Base-by-base conservation (phyloP, 2,888 invertebrate species). In the Dexiosoma caninum region DNA sequence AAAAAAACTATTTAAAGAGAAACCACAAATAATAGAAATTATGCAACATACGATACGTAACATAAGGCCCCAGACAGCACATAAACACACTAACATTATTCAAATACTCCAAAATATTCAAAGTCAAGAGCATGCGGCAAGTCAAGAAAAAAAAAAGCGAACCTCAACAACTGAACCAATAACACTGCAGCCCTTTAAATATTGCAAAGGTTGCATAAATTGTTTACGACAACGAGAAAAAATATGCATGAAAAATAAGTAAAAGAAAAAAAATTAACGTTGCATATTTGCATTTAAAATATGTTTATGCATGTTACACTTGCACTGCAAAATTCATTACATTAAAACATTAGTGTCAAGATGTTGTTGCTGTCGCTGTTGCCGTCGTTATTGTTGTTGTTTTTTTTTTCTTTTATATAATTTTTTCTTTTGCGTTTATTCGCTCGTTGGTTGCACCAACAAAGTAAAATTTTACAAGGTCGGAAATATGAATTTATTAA, bases 381-480 rank as follows among this genome's bases (percentile, higher is more conserved):
- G 8, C 7, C 5, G 32, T 1, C 6, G 4, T 37, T 64, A 14
- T 35, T 4, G n/a, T 35, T 32, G 6, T 0, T 46, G 42, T 51
- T 6, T 23, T 40, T 0, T 21, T 12, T 42, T 27, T 44, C 23
- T 57, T 4, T 32, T 10, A 21, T 10, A 7, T 9, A 42, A 14
- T 60, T 8, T 30, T 42, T 0, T 37, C 4, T 7, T 60, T 35
- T n/a, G n/a, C n/a, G n/a, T n/a, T n/a, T 46, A 1, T 32, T 53
- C 14, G 4, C 27, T 9, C 27, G 12, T 40, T 59, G 40, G 19
- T 67, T 49, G 70, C 19, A n/a, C n/a, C n/a, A 21, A 64, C 51
- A 70, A 71, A 78, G 32, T 57, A 64, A 55, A 71, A 59, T 57
- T 59, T 49, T 51, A 78, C 77, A 78, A 78, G 77, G 70, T 78